These are phyloP conservation scores for Mormyrus lacerda DNA, from an alignment of 2,113 vertebrate genomes.

Conservation along the genomic window DNA sequence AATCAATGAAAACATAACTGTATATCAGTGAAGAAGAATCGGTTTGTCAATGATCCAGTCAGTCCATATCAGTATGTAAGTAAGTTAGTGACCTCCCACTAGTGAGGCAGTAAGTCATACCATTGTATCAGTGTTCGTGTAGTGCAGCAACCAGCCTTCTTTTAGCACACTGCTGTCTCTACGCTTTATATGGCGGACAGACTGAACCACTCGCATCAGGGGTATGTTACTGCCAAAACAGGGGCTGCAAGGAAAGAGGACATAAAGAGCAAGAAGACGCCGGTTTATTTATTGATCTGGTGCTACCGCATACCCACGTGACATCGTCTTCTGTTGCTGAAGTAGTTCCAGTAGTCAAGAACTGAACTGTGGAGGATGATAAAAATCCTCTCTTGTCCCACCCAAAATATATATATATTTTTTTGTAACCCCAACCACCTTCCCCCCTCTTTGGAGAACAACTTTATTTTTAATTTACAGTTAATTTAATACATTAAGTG, in stretches of 20 bases:
- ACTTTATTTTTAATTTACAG: background rate
- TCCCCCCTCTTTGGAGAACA: background rate
- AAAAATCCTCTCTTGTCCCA: background rate
- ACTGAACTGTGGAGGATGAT: background rate
- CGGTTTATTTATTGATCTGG: background rate
- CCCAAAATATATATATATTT: background rate
- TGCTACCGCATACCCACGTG: background rate
- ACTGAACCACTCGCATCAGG: constrained; percentile 62
- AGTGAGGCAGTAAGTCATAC: constrained; percentile 36
- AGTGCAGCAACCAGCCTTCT: constrained; percentile 60
- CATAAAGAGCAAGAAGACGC: background rate
- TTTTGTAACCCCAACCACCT: background rate
- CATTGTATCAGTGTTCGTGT: constrained; percentile 54
- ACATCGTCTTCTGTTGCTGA: background rate
- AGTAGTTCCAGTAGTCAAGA: background rate
- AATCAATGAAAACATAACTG: background rate
- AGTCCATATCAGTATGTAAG: background rate
- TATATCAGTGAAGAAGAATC: background rate
- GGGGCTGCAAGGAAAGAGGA: constrained; percentile 33
- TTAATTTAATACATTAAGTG: background rate
- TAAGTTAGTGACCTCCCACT: background rate
- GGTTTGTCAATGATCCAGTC: background rate
- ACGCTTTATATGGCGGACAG: constrained; percentile 53
- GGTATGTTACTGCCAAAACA: constrained; percentile 64
- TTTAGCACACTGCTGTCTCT: constrained; percentile 42